Conservation (phyloP, 2,113 vertebrate genomes). For the Bujurquina vittata region DNA sequence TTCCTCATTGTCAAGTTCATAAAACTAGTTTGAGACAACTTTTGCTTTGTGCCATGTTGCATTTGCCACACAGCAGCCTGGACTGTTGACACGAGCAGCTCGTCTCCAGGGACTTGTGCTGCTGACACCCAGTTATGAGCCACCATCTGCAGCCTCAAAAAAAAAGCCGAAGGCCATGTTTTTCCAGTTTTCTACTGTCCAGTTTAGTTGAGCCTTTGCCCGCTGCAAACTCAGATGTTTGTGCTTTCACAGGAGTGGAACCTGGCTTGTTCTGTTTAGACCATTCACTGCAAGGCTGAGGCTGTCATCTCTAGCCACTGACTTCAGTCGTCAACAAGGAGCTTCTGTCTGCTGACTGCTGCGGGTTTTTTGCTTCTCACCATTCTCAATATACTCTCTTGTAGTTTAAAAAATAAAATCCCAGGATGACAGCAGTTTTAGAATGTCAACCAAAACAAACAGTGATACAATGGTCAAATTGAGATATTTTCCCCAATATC, state of each 20-base stretch:
- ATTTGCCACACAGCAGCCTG: neutral
- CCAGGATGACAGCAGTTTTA: neutral
- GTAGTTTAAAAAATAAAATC: neutral
- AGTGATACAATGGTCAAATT: neutral
- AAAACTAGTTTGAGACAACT: neutral
- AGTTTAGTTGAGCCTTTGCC: neutral
- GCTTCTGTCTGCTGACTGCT: accelerated
- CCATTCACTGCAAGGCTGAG: neutral
- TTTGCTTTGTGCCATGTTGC: neutral
- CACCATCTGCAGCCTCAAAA: neutral
- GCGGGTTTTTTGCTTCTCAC: neutral
- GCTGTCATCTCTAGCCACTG: neutral
- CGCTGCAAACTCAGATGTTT: neutral
- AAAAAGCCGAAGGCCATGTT: neutral
- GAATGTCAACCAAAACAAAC: neutral
- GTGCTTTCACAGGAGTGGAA: neutral
- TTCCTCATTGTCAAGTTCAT: neutral
- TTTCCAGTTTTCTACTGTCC: neutral
- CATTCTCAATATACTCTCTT: neutral
- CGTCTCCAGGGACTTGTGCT: neutral
- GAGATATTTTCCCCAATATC: neutral
- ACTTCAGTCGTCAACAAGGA: neutral
- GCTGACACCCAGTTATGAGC: neutral
- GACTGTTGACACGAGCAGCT: neutral
- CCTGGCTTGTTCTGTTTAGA: neutral